Conservation (phyloP, 2,113 vertebrate species). For the Laticauda laticaudata region DNA sequence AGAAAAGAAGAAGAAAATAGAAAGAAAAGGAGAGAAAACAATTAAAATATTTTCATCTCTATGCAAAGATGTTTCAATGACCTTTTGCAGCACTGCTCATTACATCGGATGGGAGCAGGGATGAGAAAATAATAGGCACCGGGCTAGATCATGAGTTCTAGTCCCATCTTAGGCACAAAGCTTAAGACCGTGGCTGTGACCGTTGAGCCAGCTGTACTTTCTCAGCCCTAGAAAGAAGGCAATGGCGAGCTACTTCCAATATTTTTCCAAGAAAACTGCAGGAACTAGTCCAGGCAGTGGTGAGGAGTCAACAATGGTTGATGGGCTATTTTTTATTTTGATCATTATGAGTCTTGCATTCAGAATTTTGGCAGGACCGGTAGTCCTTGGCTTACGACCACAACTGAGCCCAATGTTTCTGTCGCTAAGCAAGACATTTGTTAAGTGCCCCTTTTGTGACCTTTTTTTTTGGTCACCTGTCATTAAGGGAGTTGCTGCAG, state of each 20-base stretch:
- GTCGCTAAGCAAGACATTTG: not conserved
- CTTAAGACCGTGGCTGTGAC: not conserved
- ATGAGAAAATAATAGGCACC: not conserved
- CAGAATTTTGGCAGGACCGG: not conserved
- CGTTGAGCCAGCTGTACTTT: not conserved
- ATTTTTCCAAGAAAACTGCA: not conserved
- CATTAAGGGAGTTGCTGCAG: not conserved
- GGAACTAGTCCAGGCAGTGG: not conserved
- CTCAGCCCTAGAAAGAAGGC: not conserved
- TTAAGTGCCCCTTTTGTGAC: not conserved
- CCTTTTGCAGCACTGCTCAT: not conserved
- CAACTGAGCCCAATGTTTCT: not conserved
- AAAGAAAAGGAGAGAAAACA: too few species aligned
- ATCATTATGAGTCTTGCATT: not conserved
- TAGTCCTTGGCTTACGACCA: not conserved
- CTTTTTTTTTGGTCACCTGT: not conserved
- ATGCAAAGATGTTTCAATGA: not conserved
- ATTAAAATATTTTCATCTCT: too few species aligned
- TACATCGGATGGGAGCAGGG: not conserved
- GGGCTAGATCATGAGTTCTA: not conserved
- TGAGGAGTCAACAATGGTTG: not conserved
- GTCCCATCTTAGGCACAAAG: not conserved
- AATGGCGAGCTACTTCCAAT: not conserved
- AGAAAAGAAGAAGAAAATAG: too few species aligned
- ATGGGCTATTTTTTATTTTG: not conserved